Conservation (phyloP, 2,888 invertebrate species). For the Ferdinandea cuprea region DNA sequence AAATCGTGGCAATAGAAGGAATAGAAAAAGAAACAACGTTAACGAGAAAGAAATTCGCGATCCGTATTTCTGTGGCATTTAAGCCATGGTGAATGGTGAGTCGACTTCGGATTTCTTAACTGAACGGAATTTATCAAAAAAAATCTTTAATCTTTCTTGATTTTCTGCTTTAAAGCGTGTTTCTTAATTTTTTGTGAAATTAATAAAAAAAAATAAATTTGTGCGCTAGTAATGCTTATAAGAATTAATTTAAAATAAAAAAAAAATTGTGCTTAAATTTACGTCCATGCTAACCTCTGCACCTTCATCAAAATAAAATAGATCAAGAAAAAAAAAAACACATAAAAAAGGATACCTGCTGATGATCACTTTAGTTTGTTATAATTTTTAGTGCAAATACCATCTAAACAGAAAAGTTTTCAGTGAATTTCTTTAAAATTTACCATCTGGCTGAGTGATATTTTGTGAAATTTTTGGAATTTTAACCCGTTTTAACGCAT, state of each 20-base stretch:
- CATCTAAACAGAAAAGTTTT: conserved; percentile 1
- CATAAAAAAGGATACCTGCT: conserved; percentile 48
- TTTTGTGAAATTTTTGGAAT: conserved; percentile 62
- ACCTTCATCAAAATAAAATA: conserved; percentile 30
- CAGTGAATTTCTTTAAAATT: conserved; percentile 43
- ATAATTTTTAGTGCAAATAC: conserved; percentile 26
- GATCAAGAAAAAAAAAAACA: background rate
- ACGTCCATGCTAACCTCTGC: conserved; percentile 56
- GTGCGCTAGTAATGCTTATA: conserved; percentile 51
- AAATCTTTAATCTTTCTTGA: conserved; percentile 36
- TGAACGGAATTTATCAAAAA: conserved; percentile 49
- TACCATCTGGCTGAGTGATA: conserved; percentile 55
- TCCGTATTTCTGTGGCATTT: conserved; percentile 80
- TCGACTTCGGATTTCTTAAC: conserved; percentile 75
- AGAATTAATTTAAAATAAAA: conserved; percentile 6
- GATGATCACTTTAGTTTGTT: conserved; percentile 55
- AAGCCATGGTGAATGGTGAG: conserved; percentile 82
- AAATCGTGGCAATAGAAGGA: conserved; percentile 74
- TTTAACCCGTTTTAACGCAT: conserved; percentile 20
- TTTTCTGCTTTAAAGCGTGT: conserved; percentile 46
- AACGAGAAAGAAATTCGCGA: conserved; percentile 74
- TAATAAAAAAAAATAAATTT: conserved; percentile 7
- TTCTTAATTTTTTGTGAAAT: conserved; percentile 31
- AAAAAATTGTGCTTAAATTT: conserved; percentile 44
- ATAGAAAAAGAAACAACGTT: conserved; percentile 72